A percentile compares a stretch with the other conserved stretches of the same genome.
Conservation (phyloP, 2,888 invertebrate species). For the Clistopyga incitator region DNA sequence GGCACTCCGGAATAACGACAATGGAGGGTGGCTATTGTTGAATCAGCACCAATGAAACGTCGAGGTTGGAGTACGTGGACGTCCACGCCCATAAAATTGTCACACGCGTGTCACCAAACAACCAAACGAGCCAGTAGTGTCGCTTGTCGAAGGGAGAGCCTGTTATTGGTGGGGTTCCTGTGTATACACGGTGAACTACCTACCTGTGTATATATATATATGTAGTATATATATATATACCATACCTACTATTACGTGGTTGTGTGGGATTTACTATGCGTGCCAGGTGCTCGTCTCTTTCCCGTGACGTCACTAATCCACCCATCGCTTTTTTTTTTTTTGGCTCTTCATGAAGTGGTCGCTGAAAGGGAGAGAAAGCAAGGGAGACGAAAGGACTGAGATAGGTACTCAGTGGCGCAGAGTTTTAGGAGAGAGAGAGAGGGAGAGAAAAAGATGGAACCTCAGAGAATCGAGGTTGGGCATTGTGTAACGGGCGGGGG, state of each 20-base stretch:
- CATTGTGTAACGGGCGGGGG: slow-evolving; percentile 82
- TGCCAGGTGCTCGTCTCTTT: slow-evolving; percentile 81
- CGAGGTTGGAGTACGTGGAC: neutral
- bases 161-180: slow-evolving; percentile 50
- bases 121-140: slow-evolving; percentile 50
- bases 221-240: neutral
- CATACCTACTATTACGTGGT: neutral
- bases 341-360: slow-evolving; percentile 62
- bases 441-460: slow-evolving; percentile 54
- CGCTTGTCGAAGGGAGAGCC: slow-evolving; percentile 50
- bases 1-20: slow-evolving; percentile 5
- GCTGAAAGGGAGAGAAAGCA: slow-evolving; percentile 53
- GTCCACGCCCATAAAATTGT: slow-evolving; percentile 62
- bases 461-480: slow-evolving; percentile 68
- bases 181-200: neutral
- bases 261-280: slow-evolving; percentile 46
- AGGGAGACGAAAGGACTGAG: slow-evolving; percentile 57
- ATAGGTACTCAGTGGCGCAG: neutral
- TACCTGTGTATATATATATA: slow-evolving; percentile 31
- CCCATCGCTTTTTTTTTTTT: slow-evolving; percentile 74
- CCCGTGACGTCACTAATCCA: slow-evolving; percentile 83
- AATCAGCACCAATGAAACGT: slow-evolving; percentile 55
- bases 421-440: slow-evolving; percentile 71
- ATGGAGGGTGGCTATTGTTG: slow-evolving; percentile 41
- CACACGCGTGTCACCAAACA: slow-evolving; percentile 61